Conservation (phyloP, 2,888 invertebrate species). For the Lottia gigantea region DNA sequence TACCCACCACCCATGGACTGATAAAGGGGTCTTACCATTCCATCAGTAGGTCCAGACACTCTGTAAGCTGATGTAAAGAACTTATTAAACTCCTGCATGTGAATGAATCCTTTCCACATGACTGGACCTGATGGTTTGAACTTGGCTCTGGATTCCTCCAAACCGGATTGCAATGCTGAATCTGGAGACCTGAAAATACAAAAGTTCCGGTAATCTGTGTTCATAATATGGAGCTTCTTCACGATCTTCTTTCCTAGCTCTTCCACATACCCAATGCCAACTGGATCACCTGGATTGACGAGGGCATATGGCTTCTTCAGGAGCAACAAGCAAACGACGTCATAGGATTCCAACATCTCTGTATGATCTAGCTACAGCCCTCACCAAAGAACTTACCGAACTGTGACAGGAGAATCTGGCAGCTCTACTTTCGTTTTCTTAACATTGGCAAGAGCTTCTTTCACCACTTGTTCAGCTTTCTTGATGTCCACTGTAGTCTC, state of each 20-base stretch:
- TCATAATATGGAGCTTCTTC: no score
- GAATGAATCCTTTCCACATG: slow-evolving; percentile 86
- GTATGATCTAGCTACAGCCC: no score
- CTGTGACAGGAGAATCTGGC: neutral
- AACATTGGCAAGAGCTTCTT: slow-evolving; percentile 47
- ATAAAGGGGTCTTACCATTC: slow-evolving; percentile 40
- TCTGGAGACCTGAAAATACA: slow-evolving; percentile 66
- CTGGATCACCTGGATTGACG: no score
- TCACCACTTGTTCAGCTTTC: slow-evolving; percentile 43
- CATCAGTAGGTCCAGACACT: slow-evolving; percentile 72
- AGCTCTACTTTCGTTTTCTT: slow-evolving; percentile 42
- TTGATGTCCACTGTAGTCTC: slow-evolving; percentile 27
- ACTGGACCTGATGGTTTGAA: slow-evolving; percentile 66
- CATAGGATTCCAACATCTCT: no score
- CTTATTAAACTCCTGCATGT: slow-evolving; percentile 90
- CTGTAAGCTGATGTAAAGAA: slow-evolving; percentile 86
- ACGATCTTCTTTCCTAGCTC: no score
- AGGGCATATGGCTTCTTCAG: no score
- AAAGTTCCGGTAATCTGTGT: no score
- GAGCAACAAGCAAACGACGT: no score
- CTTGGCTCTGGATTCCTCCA: slow-evolving; percentile 50
- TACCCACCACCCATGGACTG: no score
- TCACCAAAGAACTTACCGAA: no score
- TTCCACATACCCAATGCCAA: no score
- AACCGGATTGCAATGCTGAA: slow-evolving; percentile 57